Conservation (phyloP, 2,113 vertebrate species). For the Malaclemys terrapin region DNA sequence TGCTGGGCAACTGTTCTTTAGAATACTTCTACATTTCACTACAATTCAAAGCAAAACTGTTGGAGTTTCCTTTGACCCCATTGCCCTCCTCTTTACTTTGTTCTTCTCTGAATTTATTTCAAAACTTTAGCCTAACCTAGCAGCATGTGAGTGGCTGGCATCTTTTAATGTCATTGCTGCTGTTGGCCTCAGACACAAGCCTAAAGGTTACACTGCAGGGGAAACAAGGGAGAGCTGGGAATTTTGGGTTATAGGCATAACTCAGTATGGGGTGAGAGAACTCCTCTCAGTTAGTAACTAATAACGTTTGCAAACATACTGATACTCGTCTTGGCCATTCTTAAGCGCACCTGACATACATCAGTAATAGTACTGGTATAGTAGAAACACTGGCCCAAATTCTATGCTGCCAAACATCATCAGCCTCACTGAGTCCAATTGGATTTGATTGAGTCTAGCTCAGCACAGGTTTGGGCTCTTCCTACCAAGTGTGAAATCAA, state of each 20-base stretch:
- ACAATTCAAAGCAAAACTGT: background rate
- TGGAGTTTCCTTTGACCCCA: background rate
- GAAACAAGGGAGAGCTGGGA: background rate
- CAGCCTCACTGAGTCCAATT: background rate
- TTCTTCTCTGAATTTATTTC: background rate
- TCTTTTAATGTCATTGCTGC: background rate
- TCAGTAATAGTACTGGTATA: background rate
- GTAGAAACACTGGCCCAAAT: background rate
- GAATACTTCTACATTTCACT: background rate
- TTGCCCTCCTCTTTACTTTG: background rate
- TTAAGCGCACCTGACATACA: background rate
- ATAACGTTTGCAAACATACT: background rate
- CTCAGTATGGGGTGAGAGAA: background rate
- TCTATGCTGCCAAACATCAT: background rate
- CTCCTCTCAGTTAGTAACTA: background rate
- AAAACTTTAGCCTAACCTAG: background rate
- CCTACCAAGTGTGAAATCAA: background rate
- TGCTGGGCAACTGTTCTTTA: background rate
- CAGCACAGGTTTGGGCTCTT: background rate
- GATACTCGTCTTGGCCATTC: background rate
- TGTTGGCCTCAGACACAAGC: background rate
- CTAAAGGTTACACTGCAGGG: background rate
- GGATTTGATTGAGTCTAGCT: background rate
- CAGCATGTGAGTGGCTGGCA: background rate
- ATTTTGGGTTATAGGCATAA: background rate